A percentile compares a stretch with the other conserved stretches of the same genome.
These are phyloP conservation scores for Polydrusus cervinus DNA, from an alignment of 2,888 invertebrate genomes.

Conservation along the genomic window DNA sequence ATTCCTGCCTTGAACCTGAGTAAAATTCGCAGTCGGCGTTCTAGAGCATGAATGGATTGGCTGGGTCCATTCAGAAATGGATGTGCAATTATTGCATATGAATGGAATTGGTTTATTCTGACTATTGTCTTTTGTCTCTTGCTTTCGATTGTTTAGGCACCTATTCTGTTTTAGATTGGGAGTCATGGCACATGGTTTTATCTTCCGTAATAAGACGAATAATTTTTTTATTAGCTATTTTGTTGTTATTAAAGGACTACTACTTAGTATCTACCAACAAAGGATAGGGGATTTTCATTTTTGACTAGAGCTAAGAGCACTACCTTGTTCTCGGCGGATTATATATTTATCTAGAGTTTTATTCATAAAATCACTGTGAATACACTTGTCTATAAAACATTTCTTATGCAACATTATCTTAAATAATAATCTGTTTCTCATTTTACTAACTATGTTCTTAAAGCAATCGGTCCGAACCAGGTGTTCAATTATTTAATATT, in stretches of 20 bases:
- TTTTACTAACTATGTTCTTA: conserved; percentile 10
- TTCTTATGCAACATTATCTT: conserved; percentile 4
- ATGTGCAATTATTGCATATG: conserved; percentile 33
- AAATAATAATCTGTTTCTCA: conserved; percentile 16
- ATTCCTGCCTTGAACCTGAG: conserved; percentile 48
- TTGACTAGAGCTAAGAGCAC: too few relatives aligned
- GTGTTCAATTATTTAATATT: conserved; percentile 21
- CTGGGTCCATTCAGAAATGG: conserved; percentile 40
- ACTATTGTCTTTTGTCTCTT: background rate
- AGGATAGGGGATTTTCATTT: too few relatives aligned
- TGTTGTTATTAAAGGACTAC: too few relatives aligned
- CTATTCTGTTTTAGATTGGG: background rate
- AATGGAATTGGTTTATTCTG: conserved; percentile 28
- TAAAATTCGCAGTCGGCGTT: conserved; percentile 42
- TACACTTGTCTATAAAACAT: conserved; percentile 4
- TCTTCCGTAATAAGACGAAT: too few relatives aligned
- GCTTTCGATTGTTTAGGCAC: conserved; percentile 1
- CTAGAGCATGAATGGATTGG: conserved; percentile 40
- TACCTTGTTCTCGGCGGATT: too few relatives aligned
- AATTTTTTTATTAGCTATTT: too few relatives aligned
- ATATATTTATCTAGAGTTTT: too few relatives aligned
- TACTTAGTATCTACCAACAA: too few relatives aligned
- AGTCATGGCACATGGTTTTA: background rate
- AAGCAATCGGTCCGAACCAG: conserved; percentile 8
- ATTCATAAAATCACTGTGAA: background rate